Conservation (phyloP, 2,113 vertebrate genomes). For the Macrotis lagotis region DNA sequence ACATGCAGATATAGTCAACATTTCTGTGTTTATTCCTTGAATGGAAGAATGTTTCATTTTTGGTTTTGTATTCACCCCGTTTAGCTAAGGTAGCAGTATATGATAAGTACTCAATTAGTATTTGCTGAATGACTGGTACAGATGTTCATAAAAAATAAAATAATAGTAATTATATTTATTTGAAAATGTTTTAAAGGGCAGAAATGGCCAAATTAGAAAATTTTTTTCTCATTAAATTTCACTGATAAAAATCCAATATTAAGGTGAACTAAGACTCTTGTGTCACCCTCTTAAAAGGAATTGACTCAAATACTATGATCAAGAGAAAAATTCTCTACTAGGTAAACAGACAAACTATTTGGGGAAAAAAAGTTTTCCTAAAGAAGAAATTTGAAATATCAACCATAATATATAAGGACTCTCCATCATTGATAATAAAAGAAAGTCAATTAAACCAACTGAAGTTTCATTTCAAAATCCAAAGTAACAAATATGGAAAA, state of each 20-base stretch:
- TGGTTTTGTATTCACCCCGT: neutral
- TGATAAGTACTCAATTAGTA: neutral
- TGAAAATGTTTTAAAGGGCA: neutral
- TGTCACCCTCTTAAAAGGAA: neutral
- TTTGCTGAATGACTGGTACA: neutral
- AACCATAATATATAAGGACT: neutral
- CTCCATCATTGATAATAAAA: neutral
- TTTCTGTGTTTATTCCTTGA: neutral
- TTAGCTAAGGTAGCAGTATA: neutral
- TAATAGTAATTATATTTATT: neutral
- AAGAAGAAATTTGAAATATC: neutral
- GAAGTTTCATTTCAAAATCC: neutral
- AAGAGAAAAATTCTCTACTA: neutral
- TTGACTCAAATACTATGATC: neutral
- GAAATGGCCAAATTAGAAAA: neutral
- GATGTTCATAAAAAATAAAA: neutral
- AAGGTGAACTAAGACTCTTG: neutral
- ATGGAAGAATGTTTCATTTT: neutral
- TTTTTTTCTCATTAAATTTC: neutral
- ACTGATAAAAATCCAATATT: neutral
- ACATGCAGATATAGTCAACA: neutral
- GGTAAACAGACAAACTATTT: neutral
- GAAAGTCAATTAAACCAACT: neutral
- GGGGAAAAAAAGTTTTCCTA: neutral
- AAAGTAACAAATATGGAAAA: neutral